Percentiles rank a stretch among this genome's conserved stretches.
phyloP scores from a whole-genome alignment of 53 echinoderm and acorn worm genomes.

The Paracentrotus lividus region DNA sequence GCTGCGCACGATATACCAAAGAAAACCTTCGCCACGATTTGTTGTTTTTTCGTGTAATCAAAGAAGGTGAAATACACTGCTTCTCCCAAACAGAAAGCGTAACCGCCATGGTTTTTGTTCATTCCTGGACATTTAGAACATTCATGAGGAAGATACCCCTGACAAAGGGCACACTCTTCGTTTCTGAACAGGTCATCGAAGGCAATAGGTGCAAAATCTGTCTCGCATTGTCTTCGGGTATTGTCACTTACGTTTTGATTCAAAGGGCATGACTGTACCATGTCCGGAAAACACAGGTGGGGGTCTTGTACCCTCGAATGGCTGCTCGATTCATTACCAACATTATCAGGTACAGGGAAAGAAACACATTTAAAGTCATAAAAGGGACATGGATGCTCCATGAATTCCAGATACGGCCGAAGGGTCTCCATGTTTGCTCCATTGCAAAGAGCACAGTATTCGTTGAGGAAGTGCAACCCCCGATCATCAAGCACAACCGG shows the following conservation, averaged over 20 bases:
- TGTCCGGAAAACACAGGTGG: background rate
- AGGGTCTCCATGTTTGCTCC: background rate
- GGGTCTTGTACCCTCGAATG: background rate
- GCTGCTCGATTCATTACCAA: background rate
- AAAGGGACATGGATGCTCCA: background rate
- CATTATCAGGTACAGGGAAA: background rate
- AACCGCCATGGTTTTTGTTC: background rate
- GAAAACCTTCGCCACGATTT: constrained; percentile 15
- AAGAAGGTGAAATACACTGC: constrained; percentile 18
- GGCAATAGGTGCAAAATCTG: background rate
- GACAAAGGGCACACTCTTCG: background rate
- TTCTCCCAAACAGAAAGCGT: background rate
- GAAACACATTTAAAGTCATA: background rate
- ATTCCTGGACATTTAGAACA: background rate
- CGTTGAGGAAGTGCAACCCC: background rate
- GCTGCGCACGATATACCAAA: constrained; percentile 50
- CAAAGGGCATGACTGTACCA: background rate
- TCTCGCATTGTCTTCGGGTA: background rate
- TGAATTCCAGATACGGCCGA: background rate
- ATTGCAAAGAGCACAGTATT: background rate
- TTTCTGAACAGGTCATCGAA: background rate
- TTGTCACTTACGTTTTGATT: background rate
- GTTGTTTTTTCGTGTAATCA: background rate
- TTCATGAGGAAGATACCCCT: background rate
- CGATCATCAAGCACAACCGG: background rate